Base-by-base conservation (phyloP, 2,113 vertebrate genomes). In the Eublepharis macularius region DNA sequence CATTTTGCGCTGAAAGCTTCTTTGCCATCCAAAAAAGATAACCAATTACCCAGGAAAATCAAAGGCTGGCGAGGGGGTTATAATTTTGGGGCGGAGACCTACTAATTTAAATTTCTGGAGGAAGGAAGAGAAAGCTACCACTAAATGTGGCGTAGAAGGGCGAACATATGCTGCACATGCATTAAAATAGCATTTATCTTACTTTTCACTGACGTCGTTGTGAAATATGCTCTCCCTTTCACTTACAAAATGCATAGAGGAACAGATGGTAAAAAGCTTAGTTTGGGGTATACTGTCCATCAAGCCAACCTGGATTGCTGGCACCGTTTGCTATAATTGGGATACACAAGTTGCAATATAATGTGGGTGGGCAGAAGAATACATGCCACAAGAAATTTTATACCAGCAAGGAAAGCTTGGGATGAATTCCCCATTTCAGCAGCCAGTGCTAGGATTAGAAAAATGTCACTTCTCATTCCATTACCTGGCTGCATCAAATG, bases 211-310 rank as follows among this genome's bases (percentile, higher is more conserved):
- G 92, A 91, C 79, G 91, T 92, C 90, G 68, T 94, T 81, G 86
- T 94, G 94, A 96, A 96, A 94, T 95, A 95, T 93, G 90, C 93
- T 95, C 93, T 85, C 60, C 60, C 92, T 96, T 85, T 93, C 88
- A 90, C 95, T 95, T 96, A 93, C 92, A 93, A 95, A 84, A 95
- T 94, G 94, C 88, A 94, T 81, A 76, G 89, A 92, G 0, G 88
- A 97, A 88, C 96, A 97, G 96, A 96, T 96, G 96, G 95, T 79
- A 83, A 88, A 92, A 95, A 95, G 91, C 92, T 95, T 93, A 94
- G 94, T 94, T 95, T 95, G 36, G 93, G 94, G 92, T 94, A 95
- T 95, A 94, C 94, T 83, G 95, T 95, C 96, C 95, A 94, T 95
- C 94, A 95, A 94, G 96, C 95, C 94, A 93, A 95, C 94, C 94